Evolutionary conservation across 2,888 invertebrate species (phyloP), one percentile per base, ranked within the genome.

Genomic region (Drosophila atripex): DNA sequence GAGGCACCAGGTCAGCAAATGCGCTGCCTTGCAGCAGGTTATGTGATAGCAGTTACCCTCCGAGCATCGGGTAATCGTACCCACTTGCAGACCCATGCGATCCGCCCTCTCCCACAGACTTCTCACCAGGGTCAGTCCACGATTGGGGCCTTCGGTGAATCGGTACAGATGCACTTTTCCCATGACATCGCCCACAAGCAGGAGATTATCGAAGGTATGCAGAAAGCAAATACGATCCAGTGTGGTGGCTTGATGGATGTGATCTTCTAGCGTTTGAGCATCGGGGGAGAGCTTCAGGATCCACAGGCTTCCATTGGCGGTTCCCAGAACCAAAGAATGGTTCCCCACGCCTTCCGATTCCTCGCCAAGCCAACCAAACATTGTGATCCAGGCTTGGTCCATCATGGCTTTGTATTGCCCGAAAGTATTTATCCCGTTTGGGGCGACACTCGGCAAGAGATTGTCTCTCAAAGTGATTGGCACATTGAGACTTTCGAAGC

Each of bases 41-140:
- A 90, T 71, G 14, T 88, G 79, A 63, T 87, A 85, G 21, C 73
- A 80, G 12, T 82, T 49, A 0, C 32, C 55, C 3, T 76, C 49
- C 0, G 63, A 18, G n/a, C 59, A 74, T 21, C 69, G 60, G 0
- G 72, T 64, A 2, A 90, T 80, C 18, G 78, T 47, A 7, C 85
- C 80, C 46, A 83, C 71, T 12, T 86, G 87, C 32, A 88, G 72
- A 0, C 77, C 72, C 72, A 91, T 82, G 28, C 84, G 84, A 80
- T 91, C 91, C 0, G 77, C 52, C 30, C 76, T 88, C 14, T 64
- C 65, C 90, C 90, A 91, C 4, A 91, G 66, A n/a, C 73, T 76
- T 7, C 80, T 82, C 0, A 80, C 46, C 45, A 88, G 60, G 3
- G 21, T 23, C 0, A 90, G 23, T 4, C 41, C 54, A 5, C 46